These are phyloP conservation scores for Pelagia noctiluca DNA, from an alignment of 30 jellyfish, hydroid and myxozoan genomes.

Conservation along the genomic window DNA sequence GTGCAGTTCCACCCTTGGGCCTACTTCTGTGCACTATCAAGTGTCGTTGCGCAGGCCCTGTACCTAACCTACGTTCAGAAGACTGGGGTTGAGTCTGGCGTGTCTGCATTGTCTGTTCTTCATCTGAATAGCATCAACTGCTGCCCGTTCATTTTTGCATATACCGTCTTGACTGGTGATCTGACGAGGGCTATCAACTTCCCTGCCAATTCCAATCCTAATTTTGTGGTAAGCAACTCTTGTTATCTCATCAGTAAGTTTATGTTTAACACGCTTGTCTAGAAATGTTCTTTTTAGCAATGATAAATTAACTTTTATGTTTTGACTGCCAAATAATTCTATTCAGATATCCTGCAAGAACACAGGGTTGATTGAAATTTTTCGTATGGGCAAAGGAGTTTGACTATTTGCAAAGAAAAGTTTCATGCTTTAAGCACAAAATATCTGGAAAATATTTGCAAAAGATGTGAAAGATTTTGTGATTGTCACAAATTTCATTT, in stretches of 20 bases:
- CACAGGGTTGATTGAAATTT: too few species aligned
- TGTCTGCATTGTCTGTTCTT: slow-evolving; percentile 83
- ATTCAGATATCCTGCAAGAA: too few species aligned
- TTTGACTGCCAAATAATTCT: too few species aligned
- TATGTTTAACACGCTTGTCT: neutral
- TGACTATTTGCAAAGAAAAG: too few species aligned
- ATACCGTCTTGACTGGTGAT: slow-evolving; percentile 70
- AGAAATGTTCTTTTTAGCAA: too few species aligned
- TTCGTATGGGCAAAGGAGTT: too few species aligned
- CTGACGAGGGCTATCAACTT: slow-evolving; percentile 54
- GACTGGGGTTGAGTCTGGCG: slow-evolving; percentile 90
- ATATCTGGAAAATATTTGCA: too few species aligned
- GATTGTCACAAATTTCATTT: too few species aligned
- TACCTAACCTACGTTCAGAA: slow-evolving; percentile 94
- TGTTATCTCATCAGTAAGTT: neutral
- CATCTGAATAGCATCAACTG: slow-evolving; percentile 97
- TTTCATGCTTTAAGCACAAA: too few species aligned
- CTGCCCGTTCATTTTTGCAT: slow-evolving; percentile 75
- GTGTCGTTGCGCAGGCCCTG: slow-evolving; percentile 90
- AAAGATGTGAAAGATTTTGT: too few species aligned
- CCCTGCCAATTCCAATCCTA: slow-evolving; percentile 52
- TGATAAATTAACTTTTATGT: too few species aligned
- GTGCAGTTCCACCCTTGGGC: slow-evolving; percentile 72
- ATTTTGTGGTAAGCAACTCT: slow-evolving; percentile 74
- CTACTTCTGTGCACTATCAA: slow-evolving; percentile 75